phyloP scores from a whole-genome alignment of 2,797 vertebrate genomes.

The Pangasius mekongensis region DNA sequence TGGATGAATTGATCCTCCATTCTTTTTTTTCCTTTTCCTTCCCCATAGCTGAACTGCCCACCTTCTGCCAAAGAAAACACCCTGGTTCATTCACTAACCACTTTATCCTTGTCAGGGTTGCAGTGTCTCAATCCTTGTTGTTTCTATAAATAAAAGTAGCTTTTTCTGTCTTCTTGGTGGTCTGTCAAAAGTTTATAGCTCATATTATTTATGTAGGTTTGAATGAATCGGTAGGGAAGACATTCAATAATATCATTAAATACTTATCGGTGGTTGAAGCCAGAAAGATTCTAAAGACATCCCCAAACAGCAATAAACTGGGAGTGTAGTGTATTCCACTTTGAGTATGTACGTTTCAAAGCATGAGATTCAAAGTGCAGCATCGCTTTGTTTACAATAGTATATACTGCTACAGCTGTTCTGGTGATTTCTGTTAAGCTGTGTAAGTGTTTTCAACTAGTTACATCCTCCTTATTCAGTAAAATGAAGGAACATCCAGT shows the following conservation, averaged over 20 bases:
- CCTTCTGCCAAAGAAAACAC: conserved; percentile 59
- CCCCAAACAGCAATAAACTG: not conserved
- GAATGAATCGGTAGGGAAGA: not conserved
- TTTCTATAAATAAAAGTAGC: not conserved
- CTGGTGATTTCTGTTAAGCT: not conserved
- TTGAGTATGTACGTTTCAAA: not conserved
- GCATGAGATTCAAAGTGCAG: not conserved
- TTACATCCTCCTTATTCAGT: not conserved
- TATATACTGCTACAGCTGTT: not conserved
- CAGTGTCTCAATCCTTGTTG: not conserved
- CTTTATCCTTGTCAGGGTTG: not conserved
- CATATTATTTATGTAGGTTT: conserved; percentile 14
- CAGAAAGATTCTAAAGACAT: not conserved
- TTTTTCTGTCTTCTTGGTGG: not conserved
- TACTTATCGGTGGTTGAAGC: not conserved
- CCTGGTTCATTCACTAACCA: conserved; percentile 38
- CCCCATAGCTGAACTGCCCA: conserved; percentile 50
- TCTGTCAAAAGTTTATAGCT: not conserved
- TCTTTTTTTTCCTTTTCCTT: conserved; percentile 40
- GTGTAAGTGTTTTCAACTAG: not conserved
- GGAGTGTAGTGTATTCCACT: not conserved
- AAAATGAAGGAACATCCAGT: not conserved
- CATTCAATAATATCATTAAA: conserved; percentile 4
- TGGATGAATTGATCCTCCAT: conserved; percentile 48
- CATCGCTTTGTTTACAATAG: not conserved